These are phyloP conservation scores for Drosophila mayri DNA, from an alignment of 1,140 invertebrate genomes.

Conservation along the genomic window DNA sequence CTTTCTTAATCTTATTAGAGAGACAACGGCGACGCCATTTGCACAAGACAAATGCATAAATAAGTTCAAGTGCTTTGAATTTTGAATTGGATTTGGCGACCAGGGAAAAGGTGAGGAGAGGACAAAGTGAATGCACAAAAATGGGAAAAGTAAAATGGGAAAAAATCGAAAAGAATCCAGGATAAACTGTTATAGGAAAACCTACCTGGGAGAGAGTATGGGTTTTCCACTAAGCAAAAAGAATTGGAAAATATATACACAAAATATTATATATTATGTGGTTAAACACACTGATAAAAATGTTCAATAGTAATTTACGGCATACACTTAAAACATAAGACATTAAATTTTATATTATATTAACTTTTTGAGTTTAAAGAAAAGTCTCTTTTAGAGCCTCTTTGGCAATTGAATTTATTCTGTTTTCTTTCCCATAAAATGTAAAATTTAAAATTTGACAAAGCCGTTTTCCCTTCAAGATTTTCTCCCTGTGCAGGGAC, in stretches of 20 bases:
- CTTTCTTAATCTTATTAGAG: conserved; percentile 66
- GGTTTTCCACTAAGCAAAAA: background rate
- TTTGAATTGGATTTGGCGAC: conserved; percentile 65
- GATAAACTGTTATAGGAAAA: background rate
- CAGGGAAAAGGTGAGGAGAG: conserved; percentile 12
- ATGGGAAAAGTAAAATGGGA: background rate
- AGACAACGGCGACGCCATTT: conserved; percentile 66
- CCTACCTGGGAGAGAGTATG: background rate
- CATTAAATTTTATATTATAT: too few relatives aligned
- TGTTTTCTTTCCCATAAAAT: background rate
- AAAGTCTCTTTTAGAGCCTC: background rate
- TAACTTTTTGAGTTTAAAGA: background rate
- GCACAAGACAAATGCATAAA: conserved; percentile 79
- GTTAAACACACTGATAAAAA: background rate
- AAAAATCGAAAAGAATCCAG: background rate
- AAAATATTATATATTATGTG: background rate
- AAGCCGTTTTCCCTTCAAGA: background rate
- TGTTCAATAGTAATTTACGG: background rate
- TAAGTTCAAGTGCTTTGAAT: conserved; percentile 77
- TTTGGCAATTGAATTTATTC: background rate
- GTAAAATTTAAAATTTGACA: background rate
- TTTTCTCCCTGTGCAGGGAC: conserved; percentile 21
- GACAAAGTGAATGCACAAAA: background rate
- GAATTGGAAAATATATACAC: background rate
- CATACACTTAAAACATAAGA: background rate